Percentiles rank a stretch among this genome's conserved stretches.
Conservation (phyloP, 2,888 invertebrate species). For the Dysmachus trigonus region DNA sequence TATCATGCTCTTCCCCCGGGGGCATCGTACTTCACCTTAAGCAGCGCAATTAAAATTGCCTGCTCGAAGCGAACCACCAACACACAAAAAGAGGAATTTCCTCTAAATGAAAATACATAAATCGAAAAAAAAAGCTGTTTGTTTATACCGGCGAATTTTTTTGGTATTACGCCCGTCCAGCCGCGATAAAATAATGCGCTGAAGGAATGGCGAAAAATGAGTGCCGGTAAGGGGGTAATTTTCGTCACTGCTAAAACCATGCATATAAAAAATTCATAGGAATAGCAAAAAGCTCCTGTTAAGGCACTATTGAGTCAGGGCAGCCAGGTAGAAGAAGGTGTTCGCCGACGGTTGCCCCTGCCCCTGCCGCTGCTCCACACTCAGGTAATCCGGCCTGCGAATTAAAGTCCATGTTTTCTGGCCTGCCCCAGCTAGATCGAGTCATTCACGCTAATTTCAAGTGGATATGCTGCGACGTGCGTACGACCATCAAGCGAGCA, state of each 20-base stretch:
- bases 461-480: not conserved
- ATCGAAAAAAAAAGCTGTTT: not conserved
- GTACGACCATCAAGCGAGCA: not conserved
- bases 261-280: not conserved
- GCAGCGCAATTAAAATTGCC: conserved; percentile 5
- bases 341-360: not conserved
- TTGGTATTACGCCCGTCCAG: not conserved
- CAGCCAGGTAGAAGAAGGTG: not conserved
- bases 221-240: not conserved
- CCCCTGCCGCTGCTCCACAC: not conserved
- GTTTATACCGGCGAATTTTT: conserved; percentile 25
- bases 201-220: not conserved
- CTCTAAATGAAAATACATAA: not conserved
- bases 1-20: not conserved
- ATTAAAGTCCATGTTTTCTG: not conserved
- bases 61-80: not conserved
- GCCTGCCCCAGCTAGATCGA: too few relatives aligned
- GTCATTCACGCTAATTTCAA: not conserved
- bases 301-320: not conserved
- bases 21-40: not conserved
- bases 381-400: not conserved
- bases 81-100: not conserved
- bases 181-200: not conserved
- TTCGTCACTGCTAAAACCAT: not conserved
- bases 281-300: not conserved